Evolutionary conservation across 2,888 invertebrate genomes (phyloP).

Genomic region (Cataglyphis livida): DNA sequence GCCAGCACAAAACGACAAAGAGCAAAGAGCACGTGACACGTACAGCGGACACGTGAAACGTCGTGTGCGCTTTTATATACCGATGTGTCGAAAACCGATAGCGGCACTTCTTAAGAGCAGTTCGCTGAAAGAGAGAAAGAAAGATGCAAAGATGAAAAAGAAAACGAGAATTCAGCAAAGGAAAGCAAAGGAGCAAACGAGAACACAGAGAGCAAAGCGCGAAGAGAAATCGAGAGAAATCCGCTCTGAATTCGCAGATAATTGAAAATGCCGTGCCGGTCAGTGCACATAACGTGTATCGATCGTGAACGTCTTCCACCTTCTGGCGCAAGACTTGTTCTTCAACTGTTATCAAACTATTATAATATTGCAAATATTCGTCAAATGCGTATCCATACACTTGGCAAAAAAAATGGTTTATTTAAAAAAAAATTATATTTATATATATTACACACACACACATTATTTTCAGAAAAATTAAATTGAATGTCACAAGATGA

Average conservation of each 20-base stretch:
- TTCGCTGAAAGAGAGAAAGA: background rate
- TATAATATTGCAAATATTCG: conserved; percentile 6
- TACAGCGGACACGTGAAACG: conserved; percentile 60
- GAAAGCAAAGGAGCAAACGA: conserved; percentile 5
- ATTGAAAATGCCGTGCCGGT: conserved; percentile 55
- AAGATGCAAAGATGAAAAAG: background rate
- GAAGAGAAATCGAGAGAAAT: conserved; percentile 21
- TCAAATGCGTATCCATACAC: background rate
- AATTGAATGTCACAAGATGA: background rate
- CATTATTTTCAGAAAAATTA: background rate
- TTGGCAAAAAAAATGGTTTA: background rate
- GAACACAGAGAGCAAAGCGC: conserved; percentile 4
- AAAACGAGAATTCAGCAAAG: conserved; percentile 1
- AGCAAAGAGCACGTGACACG: conserved; percentile 64
- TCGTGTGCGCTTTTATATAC: conserved; percentile 67
- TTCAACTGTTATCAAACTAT: background rate
- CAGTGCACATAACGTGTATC: conserved; percentile 58
- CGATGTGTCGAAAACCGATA: conserved; percentile 70
- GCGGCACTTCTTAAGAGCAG: conserved; percentile 56
- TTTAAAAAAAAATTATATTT: conserved; percentile 13
- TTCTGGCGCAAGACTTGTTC: background rate
- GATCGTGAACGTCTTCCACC: conserved; percentile 27
- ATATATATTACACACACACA: background rate
- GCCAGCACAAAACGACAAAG: conserved; percentile 60
- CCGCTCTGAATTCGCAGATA: conserved; percentile 55